phyloP scores from a whole-genome alignment of 2,797 vertebrate genomes.

The Eidolon dupreanum region DNA sequence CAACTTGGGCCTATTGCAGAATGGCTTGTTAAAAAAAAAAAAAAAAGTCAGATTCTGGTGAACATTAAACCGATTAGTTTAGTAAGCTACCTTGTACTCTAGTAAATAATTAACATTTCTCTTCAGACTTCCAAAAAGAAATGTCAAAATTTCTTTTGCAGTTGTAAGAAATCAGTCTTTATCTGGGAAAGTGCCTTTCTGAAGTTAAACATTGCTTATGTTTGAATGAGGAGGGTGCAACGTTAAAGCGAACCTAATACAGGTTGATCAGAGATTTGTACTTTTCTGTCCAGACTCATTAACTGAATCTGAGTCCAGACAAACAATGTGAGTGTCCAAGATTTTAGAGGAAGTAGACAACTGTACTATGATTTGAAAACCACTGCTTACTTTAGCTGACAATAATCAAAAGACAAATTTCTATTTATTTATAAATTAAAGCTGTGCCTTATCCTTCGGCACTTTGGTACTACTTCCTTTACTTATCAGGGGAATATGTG shows the following conservation, averaged over 20 bases:
- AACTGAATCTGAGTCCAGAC: not conserved
- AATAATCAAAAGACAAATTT: not conserved
- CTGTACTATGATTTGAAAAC: not conserved
- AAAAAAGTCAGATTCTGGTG: conserved; percentile 1
- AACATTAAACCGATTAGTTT: conserved; percentile 70
- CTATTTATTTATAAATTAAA: not conserved
- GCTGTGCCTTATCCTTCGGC: not conserved
- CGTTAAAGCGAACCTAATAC: not conserved
- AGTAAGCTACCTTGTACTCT: conserved; percentile 39
- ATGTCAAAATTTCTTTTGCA: conserved; percentile 50
- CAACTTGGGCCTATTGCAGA: not conserved
- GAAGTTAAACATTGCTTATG: not conserved
- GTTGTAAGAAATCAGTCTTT: not conserved
- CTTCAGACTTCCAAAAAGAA: conserved; percentile 58
- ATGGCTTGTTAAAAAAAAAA: not conserved
- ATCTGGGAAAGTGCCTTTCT: not conserved
- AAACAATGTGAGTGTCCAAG: not conserved
- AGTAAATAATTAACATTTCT: conserved; percentile 73
- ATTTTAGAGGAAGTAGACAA: not conserved
- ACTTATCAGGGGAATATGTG: not conserved
- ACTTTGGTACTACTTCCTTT: not conserved
- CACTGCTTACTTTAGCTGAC: not conserved
- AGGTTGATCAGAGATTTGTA: not conserved
- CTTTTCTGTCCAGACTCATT: not conserved
- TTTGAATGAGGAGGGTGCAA: not conserved